phyloP scores from a whole-genome alignment of 1,140 invertebrate genomes.

The Phymastichus coffea region DNA sequence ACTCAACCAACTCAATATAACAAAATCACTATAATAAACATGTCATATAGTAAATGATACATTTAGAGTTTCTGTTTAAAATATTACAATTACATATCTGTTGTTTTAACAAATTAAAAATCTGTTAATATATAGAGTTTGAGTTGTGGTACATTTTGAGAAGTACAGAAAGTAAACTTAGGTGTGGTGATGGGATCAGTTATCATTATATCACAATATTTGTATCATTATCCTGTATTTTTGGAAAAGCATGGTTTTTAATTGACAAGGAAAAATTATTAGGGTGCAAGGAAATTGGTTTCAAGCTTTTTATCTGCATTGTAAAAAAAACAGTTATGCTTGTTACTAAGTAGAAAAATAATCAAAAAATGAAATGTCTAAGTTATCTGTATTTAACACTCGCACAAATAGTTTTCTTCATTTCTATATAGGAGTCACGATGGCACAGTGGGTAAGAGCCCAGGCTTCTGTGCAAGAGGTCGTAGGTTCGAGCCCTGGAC shows the following conservation, averaged over 20 bases:
- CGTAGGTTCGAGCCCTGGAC: too few relatives aligned
- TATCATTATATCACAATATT: neutral
- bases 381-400: slow-evolving; percentile 3
- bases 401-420: slow-evolving; percentile 18
- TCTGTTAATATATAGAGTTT: neutral
- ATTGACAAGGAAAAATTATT: slow-evolving; percentile 8
- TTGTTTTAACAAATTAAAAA: neutral
- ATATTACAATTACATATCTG: neutral
- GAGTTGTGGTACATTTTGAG: neutral
- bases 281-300: slow-evolving; percentile 17
- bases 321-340: neutral
- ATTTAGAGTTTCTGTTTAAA: neutral
- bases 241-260: slow-evolving; percentile 18
- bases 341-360: slow-evolving; percentile 19
- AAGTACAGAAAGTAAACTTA: neutral
- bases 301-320: slow-evolving; percentile 12
- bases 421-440: too few relatives aligned
- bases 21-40: neutral
- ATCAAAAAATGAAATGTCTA: slow-evolving; percentile 13
- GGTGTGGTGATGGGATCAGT: slow-evolving; percentile 15
- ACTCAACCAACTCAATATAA: neutral
- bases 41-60: neutral
- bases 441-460: too few relatives aligned
- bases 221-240: slow-evolving; percentile 16
- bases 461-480: too few relatives aligned